Percentiles rank a stretch among this genome's conserved stretches.
Evolutionary conservation across 2,113 vertebrate species (phyloP).

Genomic region (Centrocercus urophasianus): DNA sequence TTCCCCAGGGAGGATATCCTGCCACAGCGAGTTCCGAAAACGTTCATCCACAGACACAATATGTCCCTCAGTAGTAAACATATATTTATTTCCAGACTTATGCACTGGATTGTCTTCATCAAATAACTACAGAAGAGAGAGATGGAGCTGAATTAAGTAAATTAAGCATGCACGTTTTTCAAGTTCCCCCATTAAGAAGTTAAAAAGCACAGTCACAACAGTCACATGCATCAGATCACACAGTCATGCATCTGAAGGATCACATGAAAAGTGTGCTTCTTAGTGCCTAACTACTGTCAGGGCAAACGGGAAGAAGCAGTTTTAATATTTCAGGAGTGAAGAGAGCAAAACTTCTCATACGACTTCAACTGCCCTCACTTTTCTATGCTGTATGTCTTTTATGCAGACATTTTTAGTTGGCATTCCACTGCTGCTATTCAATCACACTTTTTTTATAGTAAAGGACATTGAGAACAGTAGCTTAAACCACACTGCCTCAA

Average conservation of each 20-base stretch:
- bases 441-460: not conserved
- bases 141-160: rapidly evolving
- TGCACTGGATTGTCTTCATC: constrained; percentile 98
- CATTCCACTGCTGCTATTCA: not conserved
- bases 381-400: not conserved
- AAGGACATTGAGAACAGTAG: not conserved
- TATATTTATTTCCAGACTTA: constrained; percentile 89
- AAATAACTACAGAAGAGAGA: constrained; percentile 83
- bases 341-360: not conserved
- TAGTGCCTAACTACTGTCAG: not conserved
- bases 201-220: rapidly evolving
- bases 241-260: not conserved
- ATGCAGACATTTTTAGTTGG: not conserved
- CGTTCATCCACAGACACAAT: constrained; percentile 91
- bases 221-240: rapidly evolving
- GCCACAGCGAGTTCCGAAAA: constrained; percentile 89
- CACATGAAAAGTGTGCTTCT: not conserved
- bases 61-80: constrained; percentile 98
- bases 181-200: rapidly evolving
- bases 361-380: not conserved
- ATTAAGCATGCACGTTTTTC: rapidly evolving
- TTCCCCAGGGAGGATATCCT: constrained; percentile 80
- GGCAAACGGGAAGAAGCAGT: not conserved
- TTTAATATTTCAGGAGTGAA: not conserved
- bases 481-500: not conserved